These are phyloP conservation scores for Sminthurides aquaticus DNA, from an alignment of 2,888 invertebrate genomes.

Conservation along the genomic window DNA sequence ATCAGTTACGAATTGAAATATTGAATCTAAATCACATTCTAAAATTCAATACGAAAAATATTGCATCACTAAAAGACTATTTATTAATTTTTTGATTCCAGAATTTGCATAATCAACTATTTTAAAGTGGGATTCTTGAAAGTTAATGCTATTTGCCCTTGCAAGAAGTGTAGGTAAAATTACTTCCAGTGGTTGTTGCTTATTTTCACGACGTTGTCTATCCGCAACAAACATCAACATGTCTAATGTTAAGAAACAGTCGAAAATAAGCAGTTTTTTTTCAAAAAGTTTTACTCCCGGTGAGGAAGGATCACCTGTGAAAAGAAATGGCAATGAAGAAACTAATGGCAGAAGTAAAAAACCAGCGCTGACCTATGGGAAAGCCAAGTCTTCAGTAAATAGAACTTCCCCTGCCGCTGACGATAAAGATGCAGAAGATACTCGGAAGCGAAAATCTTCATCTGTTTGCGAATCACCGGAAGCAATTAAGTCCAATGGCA, in stretches of 20 bases:
- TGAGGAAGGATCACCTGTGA: slow-evolving; percentile 12
- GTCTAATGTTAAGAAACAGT: slow-evolving; percentile 17
- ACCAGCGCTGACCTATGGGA: not conserved
- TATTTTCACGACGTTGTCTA: too few species aligned
- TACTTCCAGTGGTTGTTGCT: too few species aligned
- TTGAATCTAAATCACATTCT: too few species aligned
- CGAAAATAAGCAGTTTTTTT: slow-evolving; percentile 13
- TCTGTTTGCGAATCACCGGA: not conserved
- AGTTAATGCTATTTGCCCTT: too few species aligned
- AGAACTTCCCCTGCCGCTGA: not conserved
- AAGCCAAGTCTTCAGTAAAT: not conserved
- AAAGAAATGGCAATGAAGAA: not conserved
- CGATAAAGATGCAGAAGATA: not conserved
- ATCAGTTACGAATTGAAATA: too few species aligned
- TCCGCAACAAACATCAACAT: too few species aligned
- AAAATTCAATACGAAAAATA: too few species aligned
- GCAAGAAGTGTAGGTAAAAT: too few species aligned
- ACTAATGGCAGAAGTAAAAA: not conserved
- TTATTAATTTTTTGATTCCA: too few species aligned
- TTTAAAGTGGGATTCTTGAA: too few species aligned
- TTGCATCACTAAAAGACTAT: too few species aligned
- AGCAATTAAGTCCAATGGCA: not conserved
- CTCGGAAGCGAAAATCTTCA: not conserved
- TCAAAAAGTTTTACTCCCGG: not conserved
- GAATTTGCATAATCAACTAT: too few species aligned